A percentile compares a stretch with the other conserved stretches of the same genome.
Evolutionary conservation across 2,797 vertebrate species (phyloP).

Genomic region (Phataginus tricuspis): DNA sequence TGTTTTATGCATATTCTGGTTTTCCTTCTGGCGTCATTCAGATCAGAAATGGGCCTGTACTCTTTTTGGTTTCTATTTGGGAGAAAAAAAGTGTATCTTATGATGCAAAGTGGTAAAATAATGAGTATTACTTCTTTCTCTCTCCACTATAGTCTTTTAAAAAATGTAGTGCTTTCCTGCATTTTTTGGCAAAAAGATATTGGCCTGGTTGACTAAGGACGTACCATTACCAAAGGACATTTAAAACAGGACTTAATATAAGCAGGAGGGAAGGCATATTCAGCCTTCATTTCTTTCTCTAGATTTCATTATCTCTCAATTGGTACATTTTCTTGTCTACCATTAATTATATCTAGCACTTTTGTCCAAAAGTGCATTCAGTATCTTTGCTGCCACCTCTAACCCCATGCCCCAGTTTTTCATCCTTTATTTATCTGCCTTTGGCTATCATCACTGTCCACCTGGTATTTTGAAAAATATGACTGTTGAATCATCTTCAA

Average conservation of each 20-base stretch:
- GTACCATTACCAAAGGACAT: not conserved
- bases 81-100: not conserved
- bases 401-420: not conserved
- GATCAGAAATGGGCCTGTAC: not conserved
- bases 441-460: not conserved
- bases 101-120: not conserved
- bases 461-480: conserved; percentile 34
- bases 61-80: conserved; percentile 31
- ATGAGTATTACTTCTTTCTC: not conserved
- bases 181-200: conserved; percentile 17
- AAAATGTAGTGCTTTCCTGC: not conserved
- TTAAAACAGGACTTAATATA: conserved; percentile 37
- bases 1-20: conserved; percentile 30
- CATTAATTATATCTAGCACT: conserved; percentile 15
- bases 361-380: conserved; percentile 44
- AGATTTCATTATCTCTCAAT: not conserved
- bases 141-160: conserved; percentile 22
- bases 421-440: not conserved
- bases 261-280: not conserved
- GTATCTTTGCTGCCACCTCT: not conserved
- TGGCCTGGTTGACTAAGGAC: not conserved
- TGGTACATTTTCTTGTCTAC: not conserved
- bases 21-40: conserved; percentile 37
- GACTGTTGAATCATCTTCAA: not conserved
- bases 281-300: conserved; percentile 29